phyloP scores from a whole-genome alignment of 2,113 vertebrate genomes.

The Ctenomys sociabilis region DNA sequence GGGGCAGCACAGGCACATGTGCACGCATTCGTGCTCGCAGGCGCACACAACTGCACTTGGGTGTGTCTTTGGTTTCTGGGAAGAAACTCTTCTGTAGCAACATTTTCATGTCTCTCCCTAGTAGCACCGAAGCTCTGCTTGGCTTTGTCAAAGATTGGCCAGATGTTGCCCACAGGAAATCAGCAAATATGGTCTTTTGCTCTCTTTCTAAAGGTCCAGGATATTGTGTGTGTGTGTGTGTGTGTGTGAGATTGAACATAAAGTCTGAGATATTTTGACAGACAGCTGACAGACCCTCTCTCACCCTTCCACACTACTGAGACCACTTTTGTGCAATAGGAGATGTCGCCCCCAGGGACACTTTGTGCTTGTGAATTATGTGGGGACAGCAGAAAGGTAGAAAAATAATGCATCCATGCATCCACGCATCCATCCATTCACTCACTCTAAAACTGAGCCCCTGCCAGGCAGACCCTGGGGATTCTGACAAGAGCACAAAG shows the following conservation, averaged over 20 bases:
- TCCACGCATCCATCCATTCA: not conserved
- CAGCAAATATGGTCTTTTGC: not conserved
- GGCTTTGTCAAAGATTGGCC: not conserved
- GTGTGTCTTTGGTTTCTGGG: not conserved
- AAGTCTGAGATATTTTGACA: not conserved
- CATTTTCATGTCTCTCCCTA: not conserved
- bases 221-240: not conserved
- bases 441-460: not conserved
- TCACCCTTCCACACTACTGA: not conserved
- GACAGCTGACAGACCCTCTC: too few relatives aligned
- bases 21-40: fast-evolving
- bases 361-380: not conserved
- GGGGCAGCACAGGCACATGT: not conserved
- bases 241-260: not conserved
- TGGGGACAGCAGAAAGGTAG: not conserved
- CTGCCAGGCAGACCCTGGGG: not conserved
- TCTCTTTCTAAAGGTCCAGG: not conserved
- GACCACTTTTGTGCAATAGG: not conserved
- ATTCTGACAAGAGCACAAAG: not conserved
- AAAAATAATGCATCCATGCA: not conserved
- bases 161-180: not conserved
- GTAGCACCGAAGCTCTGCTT: not conserved
- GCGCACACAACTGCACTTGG: not conserved
- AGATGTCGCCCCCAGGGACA: fast-evolving
- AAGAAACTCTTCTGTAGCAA: not conserved